Percentiles rank a stretch among this genome's conserved stretches.
Evolutionary conservation across 2,113 vertebrate genomes (phyloP).

Genomic region (Indicator indicator): DNA sequence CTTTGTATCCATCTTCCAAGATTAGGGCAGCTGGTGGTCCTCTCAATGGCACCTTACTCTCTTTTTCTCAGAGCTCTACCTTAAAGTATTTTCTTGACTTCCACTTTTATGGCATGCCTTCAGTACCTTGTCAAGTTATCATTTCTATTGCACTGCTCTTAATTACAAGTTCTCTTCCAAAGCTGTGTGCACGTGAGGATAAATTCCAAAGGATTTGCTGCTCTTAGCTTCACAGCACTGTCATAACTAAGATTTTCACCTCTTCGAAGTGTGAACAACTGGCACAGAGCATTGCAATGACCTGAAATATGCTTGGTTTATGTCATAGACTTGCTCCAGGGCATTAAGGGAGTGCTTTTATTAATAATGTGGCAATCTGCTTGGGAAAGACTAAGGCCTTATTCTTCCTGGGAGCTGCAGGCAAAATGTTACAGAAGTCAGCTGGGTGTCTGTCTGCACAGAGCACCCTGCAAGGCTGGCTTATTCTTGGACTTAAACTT

Average conservation of each 20-base stretch:
- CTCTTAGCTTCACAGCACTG: background rate
- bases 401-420: background rate
- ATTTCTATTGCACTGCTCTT: background rate
- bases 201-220: background rate
- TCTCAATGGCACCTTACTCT: background rate
- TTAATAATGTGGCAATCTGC: background rate
- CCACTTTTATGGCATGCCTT: background rate
- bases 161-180: background rate
- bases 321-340: background rate
- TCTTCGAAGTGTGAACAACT: background rate
- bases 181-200: background rate
- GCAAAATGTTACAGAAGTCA: background rate
- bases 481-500: background rate
- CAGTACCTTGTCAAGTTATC: background rate
- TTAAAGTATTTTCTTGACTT: background rate
- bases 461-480: background rate
- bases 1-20: background rate
- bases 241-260: background rate
- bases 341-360: background rate
- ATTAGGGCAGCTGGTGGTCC: background rate
- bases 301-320: background rate
- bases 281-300: background rate
- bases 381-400: slow-evolving; percentile 1
- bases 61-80: background rate
- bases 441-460: background rate